Percentiles rank a stretch among this genome's conserved stretches.
These are phyloP conservation scores for Chondrosia reniformis DNA, from an alignment of 37 sponge, comb jelly and placozoan species.

Conservation along the genomic window DNA sequence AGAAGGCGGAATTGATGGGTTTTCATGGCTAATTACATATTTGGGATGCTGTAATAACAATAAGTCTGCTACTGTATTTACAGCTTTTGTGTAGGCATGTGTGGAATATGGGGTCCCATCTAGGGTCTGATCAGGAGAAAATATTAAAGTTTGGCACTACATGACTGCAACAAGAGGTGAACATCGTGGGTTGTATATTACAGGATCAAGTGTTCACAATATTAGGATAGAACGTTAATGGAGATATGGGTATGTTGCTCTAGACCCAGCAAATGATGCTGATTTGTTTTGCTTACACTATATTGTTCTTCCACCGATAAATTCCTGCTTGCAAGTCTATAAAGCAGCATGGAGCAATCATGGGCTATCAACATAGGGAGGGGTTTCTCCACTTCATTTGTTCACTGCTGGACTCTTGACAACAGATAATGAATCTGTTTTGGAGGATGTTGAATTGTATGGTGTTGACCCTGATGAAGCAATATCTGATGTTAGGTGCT, in stretches of 20 bases:
- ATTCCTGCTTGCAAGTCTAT: conserved; percentile 1
- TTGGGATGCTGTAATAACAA: conserved; percentile 38
- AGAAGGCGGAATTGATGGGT: conserved; percentile 58
- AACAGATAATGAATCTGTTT: conserved; percentile 12
- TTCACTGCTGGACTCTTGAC: conserved; percentile 12
- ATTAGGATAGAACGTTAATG: conserved; percentile 30
- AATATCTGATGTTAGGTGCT: background rate
- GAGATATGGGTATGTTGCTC: conserved; percentile 13
- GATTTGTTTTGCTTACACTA: conserved; percentile 36
- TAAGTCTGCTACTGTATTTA: conserved; percentile 27
- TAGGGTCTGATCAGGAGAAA: conserved; percentile 40
- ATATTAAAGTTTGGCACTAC: conserved; percentile 30
- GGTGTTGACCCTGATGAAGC: background rate
- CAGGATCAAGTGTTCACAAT: conserved; percentile 39
- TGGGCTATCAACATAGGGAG: background rate
- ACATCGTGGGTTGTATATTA: conserved; percentile 14
- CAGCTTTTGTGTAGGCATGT: conserved; percentile 16
- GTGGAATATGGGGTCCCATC: conserved; percentile 23
- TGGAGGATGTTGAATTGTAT: background rate
- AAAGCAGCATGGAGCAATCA: conserved; percentile 23
- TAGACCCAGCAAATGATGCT: conserved; percentile 6
- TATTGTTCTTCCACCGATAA: conserved; percentile 19
- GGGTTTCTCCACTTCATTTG: conserved; percentile 15
- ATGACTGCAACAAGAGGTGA: conserved; percentile 23
- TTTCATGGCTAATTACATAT: conserved; percentile 25